Percentiles rank a stretch among this genome's conserved stretches.
Evolutionary conservation across 2,113 vertebrate species (phyloP).

Genomic region (Ceuthmochares aereus): DNA sequence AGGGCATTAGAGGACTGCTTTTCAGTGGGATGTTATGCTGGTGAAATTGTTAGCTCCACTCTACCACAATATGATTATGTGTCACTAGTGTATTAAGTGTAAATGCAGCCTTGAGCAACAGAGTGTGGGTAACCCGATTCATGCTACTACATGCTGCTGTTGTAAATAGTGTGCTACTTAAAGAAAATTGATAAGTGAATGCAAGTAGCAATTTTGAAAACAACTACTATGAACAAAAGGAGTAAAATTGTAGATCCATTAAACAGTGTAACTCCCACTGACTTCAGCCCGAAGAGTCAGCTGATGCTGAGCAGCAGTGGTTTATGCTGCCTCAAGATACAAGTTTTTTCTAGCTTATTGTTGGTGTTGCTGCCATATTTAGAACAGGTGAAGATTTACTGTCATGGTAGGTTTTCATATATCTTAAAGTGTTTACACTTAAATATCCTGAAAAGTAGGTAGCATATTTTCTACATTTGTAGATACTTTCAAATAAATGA

Average conservation of each 20-base stretch:
- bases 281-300: neutral
- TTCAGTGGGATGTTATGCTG: neutral
- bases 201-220: slow-evolving; percentile 14
- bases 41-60: neutral
- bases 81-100: neutral
- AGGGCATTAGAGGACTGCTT: neutral
- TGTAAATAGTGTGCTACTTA: neutral
- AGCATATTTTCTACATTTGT: neutral
- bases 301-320: neutral
- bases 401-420: neutral
- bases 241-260: slow-evolving; percentile 1
- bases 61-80: neutral
- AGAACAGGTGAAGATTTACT: neutral
- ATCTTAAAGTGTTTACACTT: neutral
- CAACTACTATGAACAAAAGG: neutral
- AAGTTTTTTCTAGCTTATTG: neutral
- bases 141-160: neutral
- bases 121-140: neutral
- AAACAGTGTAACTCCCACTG: neutral
- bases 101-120: neutral
- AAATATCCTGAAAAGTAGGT: neutral
- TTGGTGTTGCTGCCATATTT: neutral
- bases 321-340: neutral
- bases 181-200: slow-evolving; percentile 23
- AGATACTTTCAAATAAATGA: neutral